Base-by-base conservation (phyloP, 2,888 invertebrate species). In the Sinelater perroti region DNA sequence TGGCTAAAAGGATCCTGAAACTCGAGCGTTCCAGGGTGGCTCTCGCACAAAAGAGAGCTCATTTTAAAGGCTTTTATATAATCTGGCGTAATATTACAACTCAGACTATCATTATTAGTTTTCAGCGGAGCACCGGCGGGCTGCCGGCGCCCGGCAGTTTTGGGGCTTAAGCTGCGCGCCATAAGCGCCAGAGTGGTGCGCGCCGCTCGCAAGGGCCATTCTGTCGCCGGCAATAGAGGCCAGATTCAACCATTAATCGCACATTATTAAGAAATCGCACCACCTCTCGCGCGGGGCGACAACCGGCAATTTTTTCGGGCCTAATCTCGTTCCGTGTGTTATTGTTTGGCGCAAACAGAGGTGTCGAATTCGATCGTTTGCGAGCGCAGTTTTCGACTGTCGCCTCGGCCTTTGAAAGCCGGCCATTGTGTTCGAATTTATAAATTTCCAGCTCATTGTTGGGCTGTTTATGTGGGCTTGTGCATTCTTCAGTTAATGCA, bases 61-160 rank as follows among this genome's bases (percentile, higher is more conserved):
- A 73, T 75, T 76, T 76, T 75, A 75, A 75, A 74, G 75, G 75
- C 75, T 75, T 69, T 70, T 71, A 66, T 70, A 68, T 69, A 71
- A 71, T 67, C 64, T 64, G 68, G 74, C 73, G 72, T 75, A 73
- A 69, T 69, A 69, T 75, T 75, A 75, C 75, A 67, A 66, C 66
- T 68, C 66, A 62, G 64, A 62, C 62, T 72, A 68, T 71, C 72
- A 72, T 74, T 73, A 72, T 71, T 67, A 69, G 70, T 71, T 72
- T 71, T 69, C 72, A 68, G 61, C 50, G 18, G n/a, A n/a, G 35
- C 36, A 49, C n/a, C n/a, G n/a, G n/a, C 44, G 49, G 31, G 3
- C 3, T 36, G n/a, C 3, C 3, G 1, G 3, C 10, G 2, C 2
- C 30, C 20, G 21, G 17, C 54, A 31, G 47, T 47, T 55, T 14